Percentiles rank a stretch among this genome's conserved stretches.
These are phyloP conservation scores for Meliscaeva auricollis DNA, from an alignment of 2,888 invertebrate genomes.

Conservation along the genomic window DNA sequence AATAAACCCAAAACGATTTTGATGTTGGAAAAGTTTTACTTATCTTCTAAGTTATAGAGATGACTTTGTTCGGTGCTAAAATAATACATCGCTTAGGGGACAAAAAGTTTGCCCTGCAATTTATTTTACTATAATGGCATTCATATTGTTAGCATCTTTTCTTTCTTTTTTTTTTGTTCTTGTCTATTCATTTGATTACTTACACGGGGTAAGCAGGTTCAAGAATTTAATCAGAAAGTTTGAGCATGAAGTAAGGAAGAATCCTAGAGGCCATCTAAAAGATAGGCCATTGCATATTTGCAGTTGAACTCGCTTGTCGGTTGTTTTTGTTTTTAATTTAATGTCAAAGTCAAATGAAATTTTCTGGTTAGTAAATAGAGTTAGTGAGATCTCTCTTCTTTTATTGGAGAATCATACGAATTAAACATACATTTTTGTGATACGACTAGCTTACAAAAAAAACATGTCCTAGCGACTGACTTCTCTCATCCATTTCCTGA, in stretches of 20 bases:
- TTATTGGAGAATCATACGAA: no score
- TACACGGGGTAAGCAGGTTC: background rate
- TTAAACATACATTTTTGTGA: no score
- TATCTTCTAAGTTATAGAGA: background rate
- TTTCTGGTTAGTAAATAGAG: no score
- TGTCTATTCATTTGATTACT: background rate
- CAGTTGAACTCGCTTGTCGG: background rate
- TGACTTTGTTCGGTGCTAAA: background rate
- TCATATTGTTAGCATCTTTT: slow-evolving; percentile 6
- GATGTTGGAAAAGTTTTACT: background rate
- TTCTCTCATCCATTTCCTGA: no score
- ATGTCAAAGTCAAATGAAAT: no score
- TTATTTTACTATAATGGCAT: background rate
- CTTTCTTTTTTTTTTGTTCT: background rate
- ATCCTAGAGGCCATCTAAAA: background rate
- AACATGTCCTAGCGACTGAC: no score
- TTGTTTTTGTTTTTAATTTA: no score
- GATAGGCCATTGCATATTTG: background rate
- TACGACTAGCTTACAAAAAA: no score
- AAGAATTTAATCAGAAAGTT: background rate
- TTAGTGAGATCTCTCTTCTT: no score
- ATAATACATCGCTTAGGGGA: slow-evolving; percentile 1
- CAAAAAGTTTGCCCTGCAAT: background rate
- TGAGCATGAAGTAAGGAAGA: background rate
- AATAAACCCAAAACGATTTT: background rate